phyloP scores from a whole-genome alignment of 2,113 vertebrate genomes.

The Trichomycterus rosablanca region DNA sequence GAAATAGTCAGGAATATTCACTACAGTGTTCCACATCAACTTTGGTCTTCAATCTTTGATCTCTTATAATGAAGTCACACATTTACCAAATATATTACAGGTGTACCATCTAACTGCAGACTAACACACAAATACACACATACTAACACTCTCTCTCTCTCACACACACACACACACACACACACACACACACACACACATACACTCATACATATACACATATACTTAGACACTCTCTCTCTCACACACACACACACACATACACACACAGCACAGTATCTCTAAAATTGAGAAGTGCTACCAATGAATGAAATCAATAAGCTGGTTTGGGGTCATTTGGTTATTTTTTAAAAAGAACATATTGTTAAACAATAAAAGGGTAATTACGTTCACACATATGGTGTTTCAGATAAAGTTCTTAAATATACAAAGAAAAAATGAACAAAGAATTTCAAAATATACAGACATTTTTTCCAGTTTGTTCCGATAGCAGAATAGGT shows the following conservation, averaged over 20 bases:
- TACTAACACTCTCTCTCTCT: too few species aligned
- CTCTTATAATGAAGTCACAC: constrained; percentile 43
- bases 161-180: constrained; percentile 23
- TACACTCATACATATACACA: constrained; percentile 26
- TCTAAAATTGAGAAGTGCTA: constrained; percentile 51
- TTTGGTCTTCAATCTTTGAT: constrained; percentile 61
- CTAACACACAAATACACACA: constrained; percentile 15
- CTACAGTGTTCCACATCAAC: constrained; percentile 67
- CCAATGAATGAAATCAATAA: constrained; percentile 52
- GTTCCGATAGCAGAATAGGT: constrained; percentile 25
- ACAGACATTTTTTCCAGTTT: constrained; percentile 40
- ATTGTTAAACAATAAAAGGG: background rate
- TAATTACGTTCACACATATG: constrained; percentile 12
- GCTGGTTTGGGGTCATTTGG: constrained; percentile 47
- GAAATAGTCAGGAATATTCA: constrained; percentile 55
- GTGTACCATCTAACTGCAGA: constrained; percentile 42
- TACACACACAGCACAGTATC: constrained; percentile 28
- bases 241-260: constrained; percentile 28
- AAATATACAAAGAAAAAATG: constrained; percentile 32
- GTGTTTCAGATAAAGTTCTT: constrained; percentile 12
- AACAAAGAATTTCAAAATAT: constrained; percentile 45
- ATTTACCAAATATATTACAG: constrained; percentile 50
- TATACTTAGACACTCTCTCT: constrained; percentile 19
- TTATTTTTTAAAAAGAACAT: constrained; percentile 17
- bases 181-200: too few species aligned